Base-by-base conservation (phyloP, 2,113 vertebrate genomes). In the Astur gentilis region DNA sequence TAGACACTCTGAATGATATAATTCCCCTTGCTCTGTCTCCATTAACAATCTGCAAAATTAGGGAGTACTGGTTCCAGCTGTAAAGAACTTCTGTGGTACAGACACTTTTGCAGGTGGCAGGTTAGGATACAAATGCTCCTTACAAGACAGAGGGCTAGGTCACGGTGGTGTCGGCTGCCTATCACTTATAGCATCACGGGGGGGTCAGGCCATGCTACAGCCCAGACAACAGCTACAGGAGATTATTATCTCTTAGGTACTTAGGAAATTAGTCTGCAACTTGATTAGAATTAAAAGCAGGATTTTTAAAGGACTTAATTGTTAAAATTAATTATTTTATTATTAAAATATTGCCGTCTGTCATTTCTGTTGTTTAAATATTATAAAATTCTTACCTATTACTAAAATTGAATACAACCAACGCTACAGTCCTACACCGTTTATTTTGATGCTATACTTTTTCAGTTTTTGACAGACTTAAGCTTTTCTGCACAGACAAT, bases 151-250 rank as follows among this genome's bases (percentile, higher is more conserved):
- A 77, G 22, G 12, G 21, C 44, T 7, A 40, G 23, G 31, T 12
- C 69, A 22, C 2, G 10, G 13, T 61, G 55, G 6, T 40, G 71
- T 25, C 16, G 3, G n/a, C 2, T 21, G 47, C 60, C 45, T 71
- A 5, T 20, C 57, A 55, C 13, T 55, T 38, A 14, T 0, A 71
- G 14, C 55, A 75, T n/a, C 49, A 42, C 0, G 0, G 26, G 8
- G 17, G 7, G 12, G 42, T 54, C 27, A 44, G 27, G 49, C 23
- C 60, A n/a, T n/a, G 9, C 72, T 80, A 62, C 36, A 75, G 45
- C 57, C 57, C 40, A 66, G 34, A 42, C 20, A 65, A 67, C 2
- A 61, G 50, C 38, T 32, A 13, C 6, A 49, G 44, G 47, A 75
- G 52, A 49, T 44, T 23, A 47, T 47, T n/a, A 17, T 32, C 15